Conservation (phyloP, 2,113 vertebrate species). For the Cryptoleucopteryx plumbea region DNA sequence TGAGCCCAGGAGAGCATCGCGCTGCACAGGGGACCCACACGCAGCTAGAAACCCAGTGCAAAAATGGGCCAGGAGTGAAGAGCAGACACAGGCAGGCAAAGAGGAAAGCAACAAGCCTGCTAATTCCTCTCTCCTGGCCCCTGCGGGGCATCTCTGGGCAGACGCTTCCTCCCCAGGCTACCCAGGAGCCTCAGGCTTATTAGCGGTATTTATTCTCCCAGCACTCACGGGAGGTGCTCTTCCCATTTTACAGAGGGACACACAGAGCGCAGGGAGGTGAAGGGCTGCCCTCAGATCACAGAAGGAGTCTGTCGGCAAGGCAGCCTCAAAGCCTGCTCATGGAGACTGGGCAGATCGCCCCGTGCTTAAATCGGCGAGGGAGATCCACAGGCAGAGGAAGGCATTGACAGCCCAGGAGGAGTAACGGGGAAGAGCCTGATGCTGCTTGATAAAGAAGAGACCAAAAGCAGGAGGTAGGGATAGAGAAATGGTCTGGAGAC, state of each 20-base stretch:
- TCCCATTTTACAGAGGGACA: neutral
- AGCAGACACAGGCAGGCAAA: neutral
- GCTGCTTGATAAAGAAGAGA: neutral
- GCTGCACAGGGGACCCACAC: neutral
- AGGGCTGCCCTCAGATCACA: neutral
- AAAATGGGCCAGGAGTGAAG: neutral
- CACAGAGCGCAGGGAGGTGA: neutral
- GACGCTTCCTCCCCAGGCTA: neutral
- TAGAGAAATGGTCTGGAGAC: neutral
- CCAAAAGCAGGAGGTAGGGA: neutral
- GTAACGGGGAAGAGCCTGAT: neutral
- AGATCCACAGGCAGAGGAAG: neutral
- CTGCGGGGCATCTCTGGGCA: neutral
- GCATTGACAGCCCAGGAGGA: neutral
- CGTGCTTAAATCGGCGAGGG: neutral
- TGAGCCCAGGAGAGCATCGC: neutral
- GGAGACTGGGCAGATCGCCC: neutral
- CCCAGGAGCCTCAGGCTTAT: neutral
- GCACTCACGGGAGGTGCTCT: neutral
- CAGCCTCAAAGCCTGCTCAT: fast-evolving
- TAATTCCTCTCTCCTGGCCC: neutral
- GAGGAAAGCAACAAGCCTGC: neutral
- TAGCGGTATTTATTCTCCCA: neutral
- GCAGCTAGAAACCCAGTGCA: neutral
- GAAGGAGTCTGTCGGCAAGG: neutral